Evolutionary conservation across 2,888 invertebrate genomes (phyloP), one percentile per base, ranked within the genome.

Genomic region (Scaptodrosophila latifasciaeformis): DNA sequence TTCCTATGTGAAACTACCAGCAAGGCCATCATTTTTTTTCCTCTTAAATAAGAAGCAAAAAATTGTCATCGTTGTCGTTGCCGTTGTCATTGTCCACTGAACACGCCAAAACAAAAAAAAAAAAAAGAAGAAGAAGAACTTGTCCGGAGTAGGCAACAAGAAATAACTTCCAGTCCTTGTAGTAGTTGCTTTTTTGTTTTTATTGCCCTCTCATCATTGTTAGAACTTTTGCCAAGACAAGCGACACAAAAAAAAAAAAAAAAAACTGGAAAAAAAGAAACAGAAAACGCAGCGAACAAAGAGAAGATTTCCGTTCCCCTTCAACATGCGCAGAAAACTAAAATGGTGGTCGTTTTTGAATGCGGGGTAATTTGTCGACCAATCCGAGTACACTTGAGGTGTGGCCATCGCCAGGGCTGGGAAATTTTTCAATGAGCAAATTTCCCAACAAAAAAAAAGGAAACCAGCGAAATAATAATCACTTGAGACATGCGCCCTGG

Each of bases 351-450:
- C 75, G 59, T 50, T 53, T 44, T 42, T 59, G 52, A 51, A 53
- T 55, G 29, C 49, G 75, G 77, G 80, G 81, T 79, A 82, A 65
- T 44, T 52, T 24, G 27, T 19, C 68, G 50, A 49, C 85, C 84
- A 86, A 85, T 86, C 70, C 58, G 27, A 52, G 47, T 6, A 9
- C 37, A 18, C 59, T 58, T 65, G 79, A 75, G 86, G 83, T 72
- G 85, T 82, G 82, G 69, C 80, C 67, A 57, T 9, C 29, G 58
- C 42, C 46, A 35, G 17, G 40, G 49, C 60, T 15, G 49, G 78
- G 70, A 82, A 72, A 81, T 70, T 81, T 67, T 74, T 67, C 84
- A n/a, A 68, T 81, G 70, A 76, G 68, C 75, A 68, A 71, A 70
- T 70, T 76, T 75, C 72, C 82, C 65, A 37, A 56, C 61, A n/a